These are phyloP conservation scores for Myotis pilosus DNA, from an alignment of 2,797 vertebrate species.

Conservation along the genomic window DNA sequence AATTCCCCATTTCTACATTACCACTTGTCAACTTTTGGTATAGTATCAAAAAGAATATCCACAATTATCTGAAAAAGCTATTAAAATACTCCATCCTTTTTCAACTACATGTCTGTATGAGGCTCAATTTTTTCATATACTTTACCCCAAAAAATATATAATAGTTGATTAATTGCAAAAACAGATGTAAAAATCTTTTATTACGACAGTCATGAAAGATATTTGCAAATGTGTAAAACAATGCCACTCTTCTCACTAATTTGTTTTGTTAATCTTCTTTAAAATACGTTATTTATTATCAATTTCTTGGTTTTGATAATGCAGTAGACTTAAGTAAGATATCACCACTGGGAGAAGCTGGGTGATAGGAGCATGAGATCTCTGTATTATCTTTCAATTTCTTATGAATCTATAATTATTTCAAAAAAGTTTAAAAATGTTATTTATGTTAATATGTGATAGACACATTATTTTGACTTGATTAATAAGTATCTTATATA, in stretches of 20 bases:
- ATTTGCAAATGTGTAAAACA: neutral
- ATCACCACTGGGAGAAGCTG: neutral
- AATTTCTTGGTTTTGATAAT: neutral
- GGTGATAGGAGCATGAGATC: neutral
- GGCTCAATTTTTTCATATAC: neutral
- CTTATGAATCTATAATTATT: neutral
- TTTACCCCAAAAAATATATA: neutral
- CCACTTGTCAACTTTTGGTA: neutral
- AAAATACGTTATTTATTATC: neutral
- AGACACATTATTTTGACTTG: neutral
- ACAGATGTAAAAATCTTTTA: neutral
- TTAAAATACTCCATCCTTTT: neutral
- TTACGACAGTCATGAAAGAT: neutral
- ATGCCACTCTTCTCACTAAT: neutral
- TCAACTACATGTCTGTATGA: neutral
- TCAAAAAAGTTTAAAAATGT: neutral
- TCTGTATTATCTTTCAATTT: neutral
- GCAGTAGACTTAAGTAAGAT: neutral
- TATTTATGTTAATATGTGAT: neutral
- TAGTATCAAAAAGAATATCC: neutral
- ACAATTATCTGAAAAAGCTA: neutral
- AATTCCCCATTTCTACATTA: neutral
- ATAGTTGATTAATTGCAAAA: neutral
- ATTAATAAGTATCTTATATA: neutral
- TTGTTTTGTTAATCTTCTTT: neutral